Base-by-base conservation (phyloP, 2,797 vertebrate genomes). In the Moxostoma hubbsi region DNA sequence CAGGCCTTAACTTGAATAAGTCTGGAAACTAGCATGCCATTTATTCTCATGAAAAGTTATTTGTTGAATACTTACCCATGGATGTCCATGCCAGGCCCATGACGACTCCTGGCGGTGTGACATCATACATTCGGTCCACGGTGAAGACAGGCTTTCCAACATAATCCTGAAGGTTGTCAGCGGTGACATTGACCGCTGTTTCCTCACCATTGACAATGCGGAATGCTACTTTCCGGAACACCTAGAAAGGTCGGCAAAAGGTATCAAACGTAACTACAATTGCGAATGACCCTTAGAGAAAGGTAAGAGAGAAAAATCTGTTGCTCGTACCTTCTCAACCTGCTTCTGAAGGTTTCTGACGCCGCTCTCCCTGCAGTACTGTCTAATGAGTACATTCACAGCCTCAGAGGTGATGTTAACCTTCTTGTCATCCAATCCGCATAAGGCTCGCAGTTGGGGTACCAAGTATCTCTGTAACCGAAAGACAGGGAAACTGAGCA, bases 51-150 rank as follows among this genome's bases (percentile, higher is more conserved):
- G 10, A 61, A 1, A 36, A 36, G 50, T 4, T 3, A 53, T 69
- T 53, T 12, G 5, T 54, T 65, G 9, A 12, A 12, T 45, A 5
- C 95, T 95, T 74, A 99, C 98, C 98, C 93, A 99, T 90, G 24
- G 98, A 93, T 0, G 97, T 99, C 98, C 98, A 99, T 36, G 98
- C 98, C 84, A 99, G 92, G 0, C 98, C 98, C 98, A 99, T 99
- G 74, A 98, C 97, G 75, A 99, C 97, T 1, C 97, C 98, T 0
- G 97, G 94, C 0, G 98, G 98, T 0, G 98, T 99, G 84, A 95
- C 83, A 0, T 96, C 92, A 0, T 99, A 99, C 98, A 99, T 99
- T 55, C 98, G 94, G 73, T 99, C 98, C 84, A 98, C 96, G 0
- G 97, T 99, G 90, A 98, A 99, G 80, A 98, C 73, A 0, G 98